Base-by-base conservation (phyloP, 2,888 invertebrate genomes). In the Thereva nobilitata region DNA sequence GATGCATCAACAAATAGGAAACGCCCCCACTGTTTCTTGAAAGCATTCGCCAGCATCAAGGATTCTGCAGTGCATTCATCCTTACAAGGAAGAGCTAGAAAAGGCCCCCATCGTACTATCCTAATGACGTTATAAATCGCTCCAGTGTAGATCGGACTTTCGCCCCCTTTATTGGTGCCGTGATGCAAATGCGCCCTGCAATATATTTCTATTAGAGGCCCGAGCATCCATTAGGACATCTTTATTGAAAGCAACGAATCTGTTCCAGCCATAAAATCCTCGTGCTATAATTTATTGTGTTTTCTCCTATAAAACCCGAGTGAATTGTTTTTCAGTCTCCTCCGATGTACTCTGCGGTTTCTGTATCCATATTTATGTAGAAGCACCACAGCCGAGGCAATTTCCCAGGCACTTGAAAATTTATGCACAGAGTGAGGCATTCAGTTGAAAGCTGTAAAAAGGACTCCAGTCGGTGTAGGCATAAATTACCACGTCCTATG, bases 181-280 rank as follows among this genome's bases (percentile, higher is more conserved):
- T 23, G 23, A 56, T 56, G 55, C 55, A 56, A 56, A 56, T 56
- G 42, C 40, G 55, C 3, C 10, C 41, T 50, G 40, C 61, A 61
- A 61, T 61, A 61, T 42, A 61, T 61, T 61, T 61, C 61, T 50
- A 61, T 61, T 50, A 61, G 34, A 50, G 23, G 10, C 41, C 59
- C 4, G 49, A 40, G 61, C 50, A 61, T 61, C 61, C 61, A 61
- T 61, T 61, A 61, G 41, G 50, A 61, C 50, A 61, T 61, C 61
- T 61, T 61, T 61, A 61, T 61, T 61, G 61, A 61, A 61, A 61
- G 61, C 50, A 38, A 49, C 50, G 50, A 61, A 61, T 61, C 61
- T 12, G 61, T 50, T 50, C 40, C 12, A 50, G 37, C 53, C 44
- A 44, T 23, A 23, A 23, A 23, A 23, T 23, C 23, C 23, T 23